Conservation (phyloP, 1,140 invertebrate species). For the Drosophila carrolli region DNA sequence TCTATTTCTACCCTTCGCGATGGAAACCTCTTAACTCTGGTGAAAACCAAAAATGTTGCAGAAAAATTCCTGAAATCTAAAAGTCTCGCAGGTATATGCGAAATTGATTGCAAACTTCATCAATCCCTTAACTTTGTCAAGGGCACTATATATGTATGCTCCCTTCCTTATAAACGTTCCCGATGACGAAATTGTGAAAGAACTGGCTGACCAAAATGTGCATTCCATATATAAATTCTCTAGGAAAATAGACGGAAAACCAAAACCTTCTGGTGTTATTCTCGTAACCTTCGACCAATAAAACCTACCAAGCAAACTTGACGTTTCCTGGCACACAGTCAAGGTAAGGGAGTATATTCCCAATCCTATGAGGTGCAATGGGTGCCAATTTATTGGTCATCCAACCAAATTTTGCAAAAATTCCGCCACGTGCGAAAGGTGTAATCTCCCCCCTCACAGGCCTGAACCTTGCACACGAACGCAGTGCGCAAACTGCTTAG, state of each 20-base stretch:
- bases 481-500: not conserved
- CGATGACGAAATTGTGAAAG: not conserved
- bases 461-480: too few species aligned
- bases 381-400: constrained; percentile 10
- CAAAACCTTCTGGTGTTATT: not conserved
- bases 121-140: not conserved
- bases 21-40: not conserved
- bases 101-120: not conserved
- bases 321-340: not conserved
- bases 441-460: not conserved
- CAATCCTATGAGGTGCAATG: constrained; percentile 9
- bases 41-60: not conserved
- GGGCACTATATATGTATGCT: not conserved
- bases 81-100: not conserved
- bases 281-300: constrained; percentile 6
- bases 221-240: constrained; percentile 19
- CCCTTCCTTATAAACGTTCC: not conserved
- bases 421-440: not conserved
- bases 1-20: not conserved
- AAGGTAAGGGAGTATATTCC: constrained; percentile 3
- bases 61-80: not conserved
- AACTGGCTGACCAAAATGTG: not conserved
- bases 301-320: not conserved
- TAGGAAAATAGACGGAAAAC: not conserved
- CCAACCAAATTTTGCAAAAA: constrained; percentile 5